phyloP scores from a whole-genome alignment of 2,797 vertebrate genomes.

The Anableps anableps region DNA sequence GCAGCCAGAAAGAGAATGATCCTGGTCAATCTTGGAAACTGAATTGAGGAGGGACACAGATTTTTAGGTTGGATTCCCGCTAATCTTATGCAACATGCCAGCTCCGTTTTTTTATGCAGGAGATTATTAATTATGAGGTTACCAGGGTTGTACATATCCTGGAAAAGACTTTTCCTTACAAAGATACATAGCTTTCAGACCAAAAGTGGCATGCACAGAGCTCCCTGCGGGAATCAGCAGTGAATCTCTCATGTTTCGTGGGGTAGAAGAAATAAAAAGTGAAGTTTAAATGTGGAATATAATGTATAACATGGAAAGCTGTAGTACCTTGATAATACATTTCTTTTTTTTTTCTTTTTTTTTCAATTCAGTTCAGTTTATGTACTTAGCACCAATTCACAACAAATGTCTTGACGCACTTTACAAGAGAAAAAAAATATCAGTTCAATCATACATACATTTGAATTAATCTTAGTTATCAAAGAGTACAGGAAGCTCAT shows the following conservation, averaged over 20 bases:
- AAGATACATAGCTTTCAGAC: background rate
- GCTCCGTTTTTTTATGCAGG: slow-evolving; percentile 9
- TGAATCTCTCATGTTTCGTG: background rate
- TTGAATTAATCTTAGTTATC: no score
- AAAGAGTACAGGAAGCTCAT: no score
- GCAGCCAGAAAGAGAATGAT: slow-evolving; percentile 38
- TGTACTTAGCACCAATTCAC: no score
- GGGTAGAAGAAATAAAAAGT: background rate
- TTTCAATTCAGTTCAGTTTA: no score
- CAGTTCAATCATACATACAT: no score
- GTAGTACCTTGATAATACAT: no score
- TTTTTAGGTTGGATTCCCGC: slow-evolving; percentile 35
- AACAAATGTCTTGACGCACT: no score
- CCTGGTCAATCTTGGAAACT: slow-evolving; percentile 35
- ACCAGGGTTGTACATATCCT: slow-evolving; percentile 11
- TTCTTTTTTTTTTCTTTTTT: no score
- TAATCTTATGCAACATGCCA: slow-evolving; percentile 23
- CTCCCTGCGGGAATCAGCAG: background rate
- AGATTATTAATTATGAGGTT: slow-evolving; percentile 25
- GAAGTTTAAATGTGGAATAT: no score
- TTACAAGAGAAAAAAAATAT: no score
- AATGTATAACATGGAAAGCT: background rate
- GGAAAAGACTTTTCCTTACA: slow-evolving; percentile 14
- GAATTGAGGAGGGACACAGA: slow-evolving; percentile 23
- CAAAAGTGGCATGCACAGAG: background rate